Percentiles rank a stretch among this genome's conserved stretches.
Conservation (phyloP, 2,888 invertebrate species). For the Apamea anceps region DNA sequence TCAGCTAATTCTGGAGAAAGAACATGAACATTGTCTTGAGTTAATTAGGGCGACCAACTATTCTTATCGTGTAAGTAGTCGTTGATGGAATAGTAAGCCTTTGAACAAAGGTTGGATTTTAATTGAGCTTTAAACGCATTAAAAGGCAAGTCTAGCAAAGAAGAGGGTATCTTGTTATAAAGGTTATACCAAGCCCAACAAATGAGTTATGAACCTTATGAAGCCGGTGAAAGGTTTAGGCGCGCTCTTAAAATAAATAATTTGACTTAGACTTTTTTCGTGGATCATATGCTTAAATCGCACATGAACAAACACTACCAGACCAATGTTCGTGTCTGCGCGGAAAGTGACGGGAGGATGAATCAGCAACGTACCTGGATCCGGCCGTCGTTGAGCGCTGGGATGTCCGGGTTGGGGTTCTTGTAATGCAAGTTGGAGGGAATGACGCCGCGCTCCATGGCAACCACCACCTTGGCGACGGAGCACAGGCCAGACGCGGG, state of each 20-base stretch:
- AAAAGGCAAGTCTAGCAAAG: too few species aligned
- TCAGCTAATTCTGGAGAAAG: too few species aligned
- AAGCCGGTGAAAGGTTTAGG: too few species aligned
- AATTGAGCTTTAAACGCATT: too few species aligned
- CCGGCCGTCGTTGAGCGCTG: slow-evolving; percentile 96
- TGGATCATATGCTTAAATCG: neutral
- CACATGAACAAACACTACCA: neutral
- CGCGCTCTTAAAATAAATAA: neutral
- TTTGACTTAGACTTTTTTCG: neutral
- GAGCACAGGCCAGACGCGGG: slow-evolving; percentile 97
- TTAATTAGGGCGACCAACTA: too few species aligned
- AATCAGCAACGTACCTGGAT: slow-evolving; percentile 91
- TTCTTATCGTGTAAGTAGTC: too few species aligned
- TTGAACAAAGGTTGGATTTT: too few species aligned
- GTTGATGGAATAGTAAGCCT: too few species aligned
- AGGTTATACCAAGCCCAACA: too few species aligned
- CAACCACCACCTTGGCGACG: slow-evolving; percentile 96
- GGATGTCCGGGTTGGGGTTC: slow-evolving; percentile 96
- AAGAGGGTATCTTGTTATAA: too few species aligned
- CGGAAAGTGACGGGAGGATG: neutral
- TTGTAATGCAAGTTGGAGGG: slow-evolving; percentile 98
- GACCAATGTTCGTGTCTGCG: neutral
- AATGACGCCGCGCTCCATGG: slow-evolving; percentile 97
- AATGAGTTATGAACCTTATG: too few species aligned
- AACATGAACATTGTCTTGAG: too few species aligned